phyloP scores from a whole-genome alignment of 2,888 invertebrate genomes.

The Dynastes maya region DNA sequence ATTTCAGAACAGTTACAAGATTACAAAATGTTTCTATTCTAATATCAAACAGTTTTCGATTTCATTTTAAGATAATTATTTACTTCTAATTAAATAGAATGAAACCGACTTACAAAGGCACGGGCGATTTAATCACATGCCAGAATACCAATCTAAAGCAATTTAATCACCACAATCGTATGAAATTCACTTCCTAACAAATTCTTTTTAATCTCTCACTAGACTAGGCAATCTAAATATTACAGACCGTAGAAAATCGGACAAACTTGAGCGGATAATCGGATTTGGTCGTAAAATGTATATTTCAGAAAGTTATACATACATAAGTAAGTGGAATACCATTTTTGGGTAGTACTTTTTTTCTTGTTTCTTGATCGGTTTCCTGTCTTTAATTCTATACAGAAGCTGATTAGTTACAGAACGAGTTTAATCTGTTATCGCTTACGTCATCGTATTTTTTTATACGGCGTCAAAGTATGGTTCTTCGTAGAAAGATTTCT shows the following conservation, averaged over 20 bases:
- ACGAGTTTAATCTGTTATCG: neutral
- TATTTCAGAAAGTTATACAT: too few species aligned
- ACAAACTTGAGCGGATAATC: neutral
- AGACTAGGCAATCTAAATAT: too few species aligned
- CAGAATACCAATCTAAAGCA: neutral
- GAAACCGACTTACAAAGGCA: neutral
- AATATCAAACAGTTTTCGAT: neutral
- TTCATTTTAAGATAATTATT: neutral
- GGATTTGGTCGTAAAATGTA: neutral
- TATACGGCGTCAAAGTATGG: neutral
- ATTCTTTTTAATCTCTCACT: neutral
- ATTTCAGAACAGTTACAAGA: too few species aligned
- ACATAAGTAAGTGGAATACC: neutral
- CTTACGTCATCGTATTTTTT: neutral
- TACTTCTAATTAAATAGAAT: neutral
- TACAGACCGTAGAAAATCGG: conserved; percentile 1
- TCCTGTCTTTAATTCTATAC: conserved; percentile 7
- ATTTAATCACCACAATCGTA: neutral
- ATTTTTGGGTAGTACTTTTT: neutral
- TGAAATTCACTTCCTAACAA: neutral
- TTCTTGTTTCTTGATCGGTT: neutral
- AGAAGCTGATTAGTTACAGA: conserved; percentile 11
- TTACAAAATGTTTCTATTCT: too few species aligned
- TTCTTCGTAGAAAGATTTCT: conserved; percentile 4
- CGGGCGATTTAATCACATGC: neutral